Evolutionary conservation across 2,113 vertebrate genomes (phyloP).

Genomic region (Astur gentilis): DNA sequence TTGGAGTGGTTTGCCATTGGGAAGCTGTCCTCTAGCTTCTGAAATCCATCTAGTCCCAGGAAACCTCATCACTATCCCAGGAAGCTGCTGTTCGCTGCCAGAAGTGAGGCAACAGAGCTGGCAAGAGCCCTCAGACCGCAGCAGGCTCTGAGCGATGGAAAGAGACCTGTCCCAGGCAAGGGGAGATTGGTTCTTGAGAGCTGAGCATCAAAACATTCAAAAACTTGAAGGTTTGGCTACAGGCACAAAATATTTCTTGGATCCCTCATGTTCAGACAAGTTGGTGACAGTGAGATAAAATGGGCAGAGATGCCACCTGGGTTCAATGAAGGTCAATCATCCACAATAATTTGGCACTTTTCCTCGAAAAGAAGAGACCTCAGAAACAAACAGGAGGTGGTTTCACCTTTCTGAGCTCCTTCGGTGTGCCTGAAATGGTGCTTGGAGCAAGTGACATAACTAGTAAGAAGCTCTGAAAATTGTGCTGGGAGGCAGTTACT

Average conservation of each 20-base stretch:
- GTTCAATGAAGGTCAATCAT: fast-evolving
- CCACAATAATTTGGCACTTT: background rate
- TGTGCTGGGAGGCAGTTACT: background rate
- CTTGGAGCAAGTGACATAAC: background rate
- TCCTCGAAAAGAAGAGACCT: background rate
- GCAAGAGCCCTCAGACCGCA: background rate
- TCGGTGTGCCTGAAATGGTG: background rate
- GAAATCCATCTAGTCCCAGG: background rate
- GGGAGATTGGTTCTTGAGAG: background rate
- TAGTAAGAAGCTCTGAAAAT: background rate
- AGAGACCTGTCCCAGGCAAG: background rate
- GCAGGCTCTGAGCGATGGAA: background rate
- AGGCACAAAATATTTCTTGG: background rate
- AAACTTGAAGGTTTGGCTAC: background rate
- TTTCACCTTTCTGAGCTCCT: background rate
- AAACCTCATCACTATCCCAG: background rate
- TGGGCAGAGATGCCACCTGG: background rate
- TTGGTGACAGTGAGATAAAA: background rate
- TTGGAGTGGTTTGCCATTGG: background rate
- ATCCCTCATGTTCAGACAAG: background rate
- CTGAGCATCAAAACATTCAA: background rate
- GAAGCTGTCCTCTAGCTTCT: background rate
- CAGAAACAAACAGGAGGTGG: background rate
- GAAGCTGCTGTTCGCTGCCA: background rate
- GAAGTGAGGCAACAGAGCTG: background rate